phyloP scores from a whole-genome alignment of 2,113 vertebrate species.

The Hymenochirus boettgeri region DNA sequence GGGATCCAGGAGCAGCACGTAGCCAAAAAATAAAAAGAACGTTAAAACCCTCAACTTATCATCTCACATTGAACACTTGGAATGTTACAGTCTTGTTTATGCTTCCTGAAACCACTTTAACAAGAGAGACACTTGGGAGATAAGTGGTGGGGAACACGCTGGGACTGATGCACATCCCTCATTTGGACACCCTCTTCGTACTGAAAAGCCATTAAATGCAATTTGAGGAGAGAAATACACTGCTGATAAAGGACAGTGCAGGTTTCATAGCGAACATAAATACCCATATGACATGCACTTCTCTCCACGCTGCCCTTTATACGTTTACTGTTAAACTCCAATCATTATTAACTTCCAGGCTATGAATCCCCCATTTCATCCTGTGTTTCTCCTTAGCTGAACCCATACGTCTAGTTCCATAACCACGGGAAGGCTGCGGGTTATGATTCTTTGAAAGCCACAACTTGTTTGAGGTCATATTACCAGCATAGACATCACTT shows the following conservation, averaged over 20 bases:
- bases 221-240: background rate
- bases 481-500: too few species aligned
- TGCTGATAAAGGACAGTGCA: background rate
- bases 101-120: background rate
- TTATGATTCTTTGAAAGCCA: too few species aligned
- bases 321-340: background rate
- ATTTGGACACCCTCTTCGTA: background rate
- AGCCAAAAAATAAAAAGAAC: background rate
- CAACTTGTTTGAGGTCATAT: too few species aligned
- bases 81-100: background rate
- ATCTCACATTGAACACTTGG: background rate
- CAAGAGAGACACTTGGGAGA: background rate
- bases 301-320: background rate
- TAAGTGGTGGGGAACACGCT: background rate
- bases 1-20: constrained; percentile 9
- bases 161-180: background rate
- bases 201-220: background rate
- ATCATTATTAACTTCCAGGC: background rate
- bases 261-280: background rate
- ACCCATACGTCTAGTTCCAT: too few species aligned
- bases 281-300: background rate
- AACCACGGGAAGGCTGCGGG: too few species aligned
- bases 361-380: too few species aligned
- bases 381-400: too few species aligned
- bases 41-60: background rate